Percentiles rank a stretch among this genome's conserved stretches.
phyloP scores from a whole-genome alignment of 2,113 vertebrate species.

The Pelusios castaneus region DNA sequence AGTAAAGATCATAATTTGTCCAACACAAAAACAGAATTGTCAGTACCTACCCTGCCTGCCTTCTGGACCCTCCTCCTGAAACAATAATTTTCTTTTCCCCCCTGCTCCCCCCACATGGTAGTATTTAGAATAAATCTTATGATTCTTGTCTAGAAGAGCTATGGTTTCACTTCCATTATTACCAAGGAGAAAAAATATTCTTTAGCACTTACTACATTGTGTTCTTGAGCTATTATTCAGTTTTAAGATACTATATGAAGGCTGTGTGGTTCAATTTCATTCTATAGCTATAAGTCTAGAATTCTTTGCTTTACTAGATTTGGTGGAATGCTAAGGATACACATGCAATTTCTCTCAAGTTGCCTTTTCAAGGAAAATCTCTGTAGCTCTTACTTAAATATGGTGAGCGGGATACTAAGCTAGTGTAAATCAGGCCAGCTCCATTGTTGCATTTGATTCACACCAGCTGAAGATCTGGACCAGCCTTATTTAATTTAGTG shows the following conservation, averaged over 20 bases:
- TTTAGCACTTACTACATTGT: background rate
- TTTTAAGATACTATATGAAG: background rate
- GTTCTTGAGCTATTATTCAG: background rate
- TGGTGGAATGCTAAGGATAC: background rate
- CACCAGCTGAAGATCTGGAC: background rate
- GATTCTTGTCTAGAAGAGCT: background rate
- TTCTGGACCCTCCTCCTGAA: background rate
- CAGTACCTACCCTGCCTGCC: background rate
- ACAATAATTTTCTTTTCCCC: background rate
- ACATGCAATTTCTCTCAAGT: background rate
- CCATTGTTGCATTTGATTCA: background rate
- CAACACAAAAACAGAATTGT: background rate
- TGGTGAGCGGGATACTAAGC: accelerated
- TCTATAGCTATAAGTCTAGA: too few relatives aligned
- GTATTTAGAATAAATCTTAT: background rate
- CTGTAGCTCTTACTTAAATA: background rate
- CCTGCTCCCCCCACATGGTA: too few relatives aligned
- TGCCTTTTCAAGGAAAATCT: background rate
- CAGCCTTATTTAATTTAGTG: background rate
- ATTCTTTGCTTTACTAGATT: background rate
- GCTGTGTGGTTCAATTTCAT: background rate
- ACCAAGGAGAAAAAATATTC: background rate
- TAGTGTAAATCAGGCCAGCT: background rate
- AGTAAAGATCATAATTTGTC: background rate
- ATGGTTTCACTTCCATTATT: background rate